Conservation (phyloP, 2,797 vertebrate species). For the Characodon lateralis region DNA sequence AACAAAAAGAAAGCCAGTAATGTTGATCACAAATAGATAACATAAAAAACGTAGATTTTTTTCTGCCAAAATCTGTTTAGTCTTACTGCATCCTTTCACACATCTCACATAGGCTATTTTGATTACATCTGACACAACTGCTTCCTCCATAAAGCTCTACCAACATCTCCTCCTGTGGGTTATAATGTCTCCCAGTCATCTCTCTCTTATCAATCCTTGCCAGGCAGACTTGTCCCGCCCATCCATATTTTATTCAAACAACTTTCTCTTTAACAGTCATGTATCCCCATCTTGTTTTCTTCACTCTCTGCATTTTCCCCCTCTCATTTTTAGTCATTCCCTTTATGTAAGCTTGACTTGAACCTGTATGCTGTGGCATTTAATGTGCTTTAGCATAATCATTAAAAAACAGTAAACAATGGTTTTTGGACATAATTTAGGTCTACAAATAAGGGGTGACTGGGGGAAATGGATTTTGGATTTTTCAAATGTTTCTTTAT, state of each 20-base stretch:
- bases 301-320: background rate
- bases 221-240: constrained; percentile 1
- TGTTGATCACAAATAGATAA: constrained; percentile 34
- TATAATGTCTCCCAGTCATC: constrained; percentile 21
- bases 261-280: background rate
- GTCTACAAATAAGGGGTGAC: background rate
- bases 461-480: background rate
- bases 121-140: constrained; percentile 51
- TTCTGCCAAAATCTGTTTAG: background rate
- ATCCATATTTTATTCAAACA: background rate
- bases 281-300: constrained; percentile 13
- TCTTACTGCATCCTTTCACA: constrained; percentile 21
- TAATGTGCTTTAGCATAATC: background rate
- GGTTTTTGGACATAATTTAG: background rate
- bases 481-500: background rate
- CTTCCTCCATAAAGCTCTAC: constrained; percentile 17
- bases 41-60: background rate
- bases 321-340: constrained; percentile 5
- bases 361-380: background rate
- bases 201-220: constrained; percentile 26
- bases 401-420: background rate
- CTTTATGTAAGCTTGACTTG: constrained; percentile 14
- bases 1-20: constrained; percentile 21
- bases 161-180: constrained; percentile 2
- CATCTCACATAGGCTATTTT: constrained; percentile 27